Conservation (phyloP, 1,140 invertebrate genomes). For the Pachyrhynchus sulphureomaculatus region DNA sequence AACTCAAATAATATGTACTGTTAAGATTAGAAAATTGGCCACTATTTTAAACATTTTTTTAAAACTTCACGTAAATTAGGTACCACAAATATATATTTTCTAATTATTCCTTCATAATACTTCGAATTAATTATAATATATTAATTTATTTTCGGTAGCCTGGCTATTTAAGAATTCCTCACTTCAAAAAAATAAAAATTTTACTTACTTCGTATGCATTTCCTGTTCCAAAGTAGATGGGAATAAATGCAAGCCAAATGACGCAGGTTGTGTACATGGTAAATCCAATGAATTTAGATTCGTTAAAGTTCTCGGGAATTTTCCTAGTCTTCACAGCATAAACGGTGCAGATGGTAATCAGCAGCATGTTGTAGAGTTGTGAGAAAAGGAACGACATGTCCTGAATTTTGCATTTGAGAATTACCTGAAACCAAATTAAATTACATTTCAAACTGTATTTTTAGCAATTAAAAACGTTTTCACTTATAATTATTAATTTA, state of each 20-base stretch:
- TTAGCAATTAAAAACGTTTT: not conserved
- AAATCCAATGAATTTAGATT: constrained; percentile 72
- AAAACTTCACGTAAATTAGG: no score
- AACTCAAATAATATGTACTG: no score
- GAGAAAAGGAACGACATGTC: constrained; percentile 69
- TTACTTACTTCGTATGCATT: constrained; percentile 61
- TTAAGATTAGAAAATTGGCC: no score
- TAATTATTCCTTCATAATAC: no score
- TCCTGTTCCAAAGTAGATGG: constrained; percentile 71
- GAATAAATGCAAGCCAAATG: constrained; percentile 74
- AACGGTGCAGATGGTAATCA: constrained; percentile 71
- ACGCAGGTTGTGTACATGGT: constrained; percentile 80
- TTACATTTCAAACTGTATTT: not conserved
- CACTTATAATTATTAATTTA: not conserved
- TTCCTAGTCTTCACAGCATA: constrained; percentile 77
- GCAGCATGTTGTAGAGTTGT: constrained; percentile 70
- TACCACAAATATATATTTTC: no score
- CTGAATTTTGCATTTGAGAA: constrained; percentile 67
- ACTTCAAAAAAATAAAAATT: no score
- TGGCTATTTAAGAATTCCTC: no score
- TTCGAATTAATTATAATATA: no score
- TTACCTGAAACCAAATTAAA: constrained; percentile 47
- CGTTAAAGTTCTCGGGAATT: constrained; percentile 77
- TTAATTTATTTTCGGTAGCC: no score
- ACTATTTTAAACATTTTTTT: no score